Evolutionary conservation across 2,797 vertebrate genomes (phyloP).

Genomic region (Pangasius djambal): DNA sequence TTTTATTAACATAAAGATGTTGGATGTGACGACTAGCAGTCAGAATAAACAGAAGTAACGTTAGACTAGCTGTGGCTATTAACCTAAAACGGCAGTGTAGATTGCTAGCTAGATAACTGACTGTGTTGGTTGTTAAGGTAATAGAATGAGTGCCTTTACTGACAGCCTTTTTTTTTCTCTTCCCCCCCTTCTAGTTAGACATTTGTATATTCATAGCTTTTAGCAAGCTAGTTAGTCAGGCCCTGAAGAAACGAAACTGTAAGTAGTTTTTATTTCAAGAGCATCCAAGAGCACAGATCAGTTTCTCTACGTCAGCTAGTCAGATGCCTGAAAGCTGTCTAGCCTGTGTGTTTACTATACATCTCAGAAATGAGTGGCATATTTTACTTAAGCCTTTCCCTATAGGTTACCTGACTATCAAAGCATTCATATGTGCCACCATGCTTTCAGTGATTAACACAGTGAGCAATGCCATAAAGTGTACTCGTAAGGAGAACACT

Average conservation of each 20-base stretch:
- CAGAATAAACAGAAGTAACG: neutral
- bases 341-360: neutral
- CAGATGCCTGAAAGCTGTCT: neutral
- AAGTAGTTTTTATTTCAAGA: constrained; percentile 42
- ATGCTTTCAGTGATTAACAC: neutral
- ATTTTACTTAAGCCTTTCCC: no score
- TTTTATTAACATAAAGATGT: neutral
- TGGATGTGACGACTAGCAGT: neutral
- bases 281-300: constrained; percentile 11
- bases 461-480: neutral
- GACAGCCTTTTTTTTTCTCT: neutral
- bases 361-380: neutral
- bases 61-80: neutral
- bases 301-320: constrained; percentile 23
- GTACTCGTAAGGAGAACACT: constrained; percentile 25
- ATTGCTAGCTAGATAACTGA: neutral
- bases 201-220: neutral
- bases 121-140: neutral
- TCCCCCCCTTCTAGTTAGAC: constrained; percentile 29
- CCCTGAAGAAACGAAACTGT: constrained; percentile 39
- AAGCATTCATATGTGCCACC: neutral
- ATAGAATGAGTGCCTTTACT: no score
- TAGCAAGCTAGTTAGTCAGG: constrained; percentile 55
- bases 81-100: neutral
- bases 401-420: neutral